A percentile compares a stretch with the other conserved stretches of the same genome.
Conservation (phyloP, 2,113 vertebrate genomes). For the Camarhynchus parvulus region DNA sequence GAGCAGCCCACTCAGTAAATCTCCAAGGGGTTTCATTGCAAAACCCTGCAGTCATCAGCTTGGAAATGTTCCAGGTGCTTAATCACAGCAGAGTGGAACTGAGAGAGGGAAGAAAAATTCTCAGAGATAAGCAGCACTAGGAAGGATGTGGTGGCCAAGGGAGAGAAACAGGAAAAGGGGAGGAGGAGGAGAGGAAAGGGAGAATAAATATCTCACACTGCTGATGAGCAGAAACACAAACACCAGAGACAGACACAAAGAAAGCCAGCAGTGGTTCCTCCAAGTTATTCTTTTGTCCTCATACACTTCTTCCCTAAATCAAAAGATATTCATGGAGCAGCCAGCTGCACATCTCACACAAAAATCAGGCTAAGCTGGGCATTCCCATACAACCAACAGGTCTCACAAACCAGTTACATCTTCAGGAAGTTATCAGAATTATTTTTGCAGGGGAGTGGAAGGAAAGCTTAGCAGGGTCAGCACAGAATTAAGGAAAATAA, state of each 20-base stretch:
- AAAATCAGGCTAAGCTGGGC: background rate
- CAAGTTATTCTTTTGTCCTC: background rate
- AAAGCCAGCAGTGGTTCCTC: background rate
- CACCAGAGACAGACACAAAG: background rate
- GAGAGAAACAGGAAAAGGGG: slow-evolving; percentile 46
- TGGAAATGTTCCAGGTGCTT: slow-evolving; percentile 35
- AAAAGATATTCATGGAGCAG: background rate
- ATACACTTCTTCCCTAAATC: background rate
- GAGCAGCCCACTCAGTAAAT: background rate
- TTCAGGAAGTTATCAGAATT: background rate
- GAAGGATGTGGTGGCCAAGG: slow-evolving; percentile 24
- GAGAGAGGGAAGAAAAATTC: background rate
- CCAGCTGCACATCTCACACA: background rate
- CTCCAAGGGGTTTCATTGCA: background rate
- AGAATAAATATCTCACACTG: background rate
- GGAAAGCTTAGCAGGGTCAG: background rate
- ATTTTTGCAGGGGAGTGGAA: background rate
- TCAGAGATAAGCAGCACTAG: background rate
- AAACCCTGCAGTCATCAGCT: background rate
- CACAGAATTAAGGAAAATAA: background rate
- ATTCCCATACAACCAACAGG: background rate
- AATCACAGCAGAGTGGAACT: background rate
- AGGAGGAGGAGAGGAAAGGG: slow-evolving; percentile 48
- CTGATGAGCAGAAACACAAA: background rate
- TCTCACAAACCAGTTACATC: background rate